Percentiles rank a stretch among this genome's conserved stretches.
phyloP scores from a whole-genome alignment of 2,797 vertebrate genomes.

The Sebastes cheni region DNA sequence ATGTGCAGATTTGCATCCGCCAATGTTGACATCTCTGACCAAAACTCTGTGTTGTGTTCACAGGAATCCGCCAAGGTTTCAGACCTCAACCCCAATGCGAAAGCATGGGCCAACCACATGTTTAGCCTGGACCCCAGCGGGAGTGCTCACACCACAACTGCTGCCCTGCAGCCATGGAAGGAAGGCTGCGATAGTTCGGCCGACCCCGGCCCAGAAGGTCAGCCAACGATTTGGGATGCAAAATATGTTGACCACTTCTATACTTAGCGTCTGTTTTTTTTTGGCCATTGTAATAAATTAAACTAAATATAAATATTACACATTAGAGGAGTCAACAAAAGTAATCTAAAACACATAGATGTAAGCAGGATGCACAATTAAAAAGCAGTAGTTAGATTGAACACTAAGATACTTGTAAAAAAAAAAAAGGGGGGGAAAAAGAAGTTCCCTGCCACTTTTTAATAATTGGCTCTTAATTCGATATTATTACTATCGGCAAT shows the following conservation, averaged over 20 bases:
- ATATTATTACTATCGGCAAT: too few species aligned
- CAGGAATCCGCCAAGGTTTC: conserved; percentile 98
- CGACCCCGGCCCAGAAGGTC: conserved; percentile 80
- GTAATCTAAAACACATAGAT: background rate
- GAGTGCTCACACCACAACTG: conserved; percentile 82
- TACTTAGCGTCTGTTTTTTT: background rate
- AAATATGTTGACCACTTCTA: background rate
- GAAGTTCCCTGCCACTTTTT: too few species aligned
- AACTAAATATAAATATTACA: background rate
- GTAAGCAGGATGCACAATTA: background rate
- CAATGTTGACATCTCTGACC: background rate
- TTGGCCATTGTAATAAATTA: background rate
- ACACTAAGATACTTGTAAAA: background rate
- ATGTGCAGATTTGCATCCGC: background rate
- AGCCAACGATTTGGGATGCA: background rate
- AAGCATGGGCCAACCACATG: conserved; percentile 98
- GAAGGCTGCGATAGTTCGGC: conserved; percentile 84
- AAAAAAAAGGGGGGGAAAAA: too few species aligned
- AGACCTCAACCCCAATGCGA: conserved; percentile 98
- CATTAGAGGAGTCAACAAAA: background rate
- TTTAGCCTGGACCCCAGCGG: conserved; percentile 90
- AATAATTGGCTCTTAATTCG: too few species aligned
- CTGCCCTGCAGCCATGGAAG: conserved; percentile 90
- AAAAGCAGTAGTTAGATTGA: background rate
- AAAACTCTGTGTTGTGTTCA: conserved; percentile 11